Conservation (phyloP, 2,888 invertebrate genomes). For the Drosophila meridiana region DNA sequence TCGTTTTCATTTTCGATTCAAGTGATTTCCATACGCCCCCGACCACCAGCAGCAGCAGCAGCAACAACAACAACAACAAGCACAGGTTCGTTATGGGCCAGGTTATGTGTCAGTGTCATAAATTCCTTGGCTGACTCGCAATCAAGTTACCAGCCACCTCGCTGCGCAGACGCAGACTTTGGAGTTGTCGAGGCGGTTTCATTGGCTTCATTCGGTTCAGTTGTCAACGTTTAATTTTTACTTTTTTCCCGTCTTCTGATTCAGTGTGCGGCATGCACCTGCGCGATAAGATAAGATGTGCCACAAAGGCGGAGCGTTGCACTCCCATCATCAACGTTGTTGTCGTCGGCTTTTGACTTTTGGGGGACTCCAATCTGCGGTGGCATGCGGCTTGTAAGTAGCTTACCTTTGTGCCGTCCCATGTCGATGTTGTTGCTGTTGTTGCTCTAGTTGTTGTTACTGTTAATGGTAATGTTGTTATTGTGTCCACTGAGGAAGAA, state of each 20-base stretch:
- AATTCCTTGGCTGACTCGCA: constrained; percentile 50
- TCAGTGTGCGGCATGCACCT: constrained; percentile 71
- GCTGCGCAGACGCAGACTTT: constrained; percentile 59
- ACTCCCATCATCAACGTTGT: constrained; percentile 33
- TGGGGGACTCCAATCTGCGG: constrained; percentile 58
- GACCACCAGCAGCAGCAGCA: neutral
- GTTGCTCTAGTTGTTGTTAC: constrained; percentile 49
- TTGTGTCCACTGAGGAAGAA: constrained; percentile 42
- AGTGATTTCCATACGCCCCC: constrained; percentile 65
- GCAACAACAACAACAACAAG: neutral
- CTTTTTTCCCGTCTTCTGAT: constrained; percentile 10
- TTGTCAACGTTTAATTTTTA: constrained; percentile 36
- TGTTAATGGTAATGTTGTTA: constrained; percentile 59
- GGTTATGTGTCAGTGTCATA: constrained; percentile 55
- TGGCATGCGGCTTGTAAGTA: constrained; percentile 78
- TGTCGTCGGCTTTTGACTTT: constrained; percentile 51
- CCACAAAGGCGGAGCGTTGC: constrained; percentile 22
- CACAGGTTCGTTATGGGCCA: constrained; percentile 31
- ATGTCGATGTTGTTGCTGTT: constrained; percentile 45
- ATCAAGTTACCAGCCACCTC: constrained; percentile 58
- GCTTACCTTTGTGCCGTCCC: constrained; percentile 59
- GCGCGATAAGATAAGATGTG: constrained; percentile 75
- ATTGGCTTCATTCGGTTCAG: constrained; percentile 38
- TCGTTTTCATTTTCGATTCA: constrained; percentile 49
- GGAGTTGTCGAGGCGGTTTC: constrained; percentile 34